Percentiles rank a stretch among this genome's conserved stretches.
phyloP scores from a whole-genome alignment of 2,797 vertebrate genomes.

The Smutsia gigantea region DNA sequence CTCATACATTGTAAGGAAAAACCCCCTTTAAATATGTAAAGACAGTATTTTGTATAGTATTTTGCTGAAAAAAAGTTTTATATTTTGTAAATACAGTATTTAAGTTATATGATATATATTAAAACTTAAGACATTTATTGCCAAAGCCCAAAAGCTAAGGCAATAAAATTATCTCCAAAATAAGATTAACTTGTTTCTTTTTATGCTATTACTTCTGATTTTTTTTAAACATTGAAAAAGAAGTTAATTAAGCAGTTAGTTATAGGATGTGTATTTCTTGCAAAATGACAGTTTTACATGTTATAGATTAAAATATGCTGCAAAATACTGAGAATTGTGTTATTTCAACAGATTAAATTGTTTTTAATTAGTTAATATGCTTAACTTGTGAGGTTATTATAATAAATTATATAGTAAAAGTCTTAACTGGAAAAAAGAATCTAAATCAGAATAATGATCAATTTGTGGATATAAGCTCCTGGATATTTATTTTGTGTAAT shows the following conservation, averaged over 20 bases:
- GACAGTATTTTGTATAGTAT: constrained; percentile 80
- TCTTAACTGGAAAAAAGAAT: constrained; percentile 68
- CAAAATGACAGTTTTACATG: constrained; percentile 67
- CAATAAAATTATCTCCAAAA: constrained; percentile 76
- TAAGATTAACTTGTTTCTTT: constrained; percentile 71
- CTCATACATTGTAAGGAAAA: constrained; percentile 75
- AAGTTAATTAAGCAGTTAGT: constrained; percentile 73
- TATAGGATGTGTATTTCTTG: constrained; percentile 63
- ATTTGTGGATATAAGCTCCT: constrained; percentile 48
- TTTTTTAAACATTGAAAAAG: constrained; percentile 67
- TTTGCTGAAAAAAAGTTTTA: constrained; percentile 85
- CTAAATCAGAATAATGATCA: constrained; percentile 62
- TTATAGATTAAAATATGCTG: constrained; percentile 71
- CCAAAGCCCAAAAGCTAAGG: constrained; percentile 65
- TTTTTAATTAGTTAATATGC: constrained; percentile 47
- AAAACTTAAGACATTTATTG: constrained; percentile 73
- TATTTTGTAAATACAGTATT: constrained; percentile 90
- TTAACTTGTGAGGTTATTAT: constrained; percentile 64
- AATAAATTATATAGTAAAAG: constrained; percentile 58
- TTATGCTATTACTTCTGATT: constrained; percentile 51
- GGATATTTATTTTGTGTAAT: constrained; percentile 71
- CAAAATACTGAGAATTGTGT: constrained; percentile 61
- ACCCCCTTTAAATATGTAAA: constrained; percentile 82
- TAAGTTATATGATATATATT: constrained; percentile 89
- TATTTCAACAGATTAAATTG: constrained; percentile 57